Conservation (phyloP, 2,888 invertebrate genomes). For the Pimpla rufipes region DNA sequence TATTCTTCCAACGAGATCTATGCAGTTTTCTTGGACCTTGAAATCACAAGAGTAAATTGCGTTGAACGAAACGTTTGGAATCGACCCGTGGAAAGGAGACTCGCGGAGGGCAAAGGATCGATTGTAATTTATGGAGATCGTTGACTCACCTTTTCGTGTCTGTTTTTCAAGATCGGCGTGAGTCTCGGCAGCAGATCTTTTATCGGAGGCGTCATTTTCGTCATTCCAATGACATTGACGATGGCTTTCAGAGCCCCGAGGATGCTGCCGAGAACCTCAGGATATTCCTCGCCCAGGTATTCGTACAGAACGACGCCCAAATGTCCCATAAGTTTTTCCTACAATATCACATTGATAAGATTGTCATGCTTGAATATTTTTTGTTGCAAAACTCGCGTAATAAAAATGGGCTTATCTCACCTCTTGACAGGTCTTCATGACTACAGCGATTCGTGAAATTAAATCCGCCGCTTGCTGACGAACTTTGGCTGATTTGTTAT, state of each 20-base stretch:
- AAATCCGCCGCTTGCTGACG: conserved; percentile 99
- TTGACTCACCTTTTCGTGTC: conserved; percentile 88
- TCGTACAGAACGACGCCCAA: conserved; percentile 99
- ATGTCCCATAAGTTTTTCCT: conserved; percentile 99
- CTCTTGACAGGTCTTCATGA: conserved; percentile 99
- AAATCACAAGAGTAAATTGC: not conserved
- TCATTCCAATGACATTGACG: conserved; percentile 99
- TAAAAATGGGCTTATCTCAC: conserved; percentile 82
- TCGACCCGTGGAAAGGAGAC: not conserved
- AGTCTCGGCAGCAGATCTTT: conserved; percentile 98
- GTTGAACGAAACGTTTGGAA: not conserved
- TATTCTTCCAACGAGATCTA: conserved; percentile 99
- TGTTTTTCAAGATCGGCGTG: conserved; percentile 99
- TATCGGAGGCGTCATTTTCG: conserved; percentile 99
- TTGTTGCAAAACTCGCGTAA: too few relatives aligned
- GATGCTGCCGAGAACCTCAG: conserved; percentile 99
- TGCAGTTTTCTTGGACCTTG: conserved; percentile 99
- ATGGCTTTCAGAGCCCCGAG: conserved; percentile 99
- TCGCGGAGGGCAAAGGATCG: not conserved
- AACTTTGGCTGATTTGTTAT: conserved; percentile 99
- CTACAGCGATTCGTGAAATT: conserved; percentile 98
- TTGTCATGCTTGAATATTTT: not conserved
- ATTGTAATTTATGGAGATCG: not conserved
- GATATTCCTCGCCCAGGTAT: conserved; percentile 99
- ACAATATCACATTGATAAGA: conserved; percentile 59